These are phyloP conservation scores for Dendrophyllia cribrosa DNA, from an alignment of 64 coral and sea anemone genomes.

Conservation along the genomic window DNA sequence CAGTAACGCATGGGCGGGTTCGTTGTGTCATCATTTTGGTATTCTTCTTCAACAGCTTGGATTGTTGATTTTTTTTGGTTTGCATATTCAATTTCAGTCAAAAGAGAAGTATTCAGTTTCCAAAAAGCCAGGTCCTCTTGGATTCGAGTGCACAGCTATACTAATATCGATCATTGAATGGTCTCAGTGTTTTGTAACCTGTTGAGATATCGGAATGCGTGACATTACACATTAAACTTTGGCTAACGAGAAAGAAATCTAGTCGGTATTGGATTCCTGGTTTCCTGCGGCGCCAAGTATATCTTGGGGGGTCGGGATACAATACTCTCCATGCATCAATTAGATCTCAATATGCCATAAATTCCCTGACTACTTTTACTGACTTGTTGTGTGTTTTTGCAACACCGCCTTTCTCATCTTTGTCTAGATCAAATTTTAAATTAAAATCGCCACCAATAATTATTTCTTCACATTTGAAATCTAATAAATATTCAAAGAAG, in stretches of 20 bases:
- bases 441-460: neutral
- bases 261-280: too few relatives aligned
- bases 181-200: constrained; percentile 52
- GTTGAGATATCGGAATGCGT: constrained; percentile 26
- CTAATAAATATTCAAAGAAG: constrained; percentile 6
- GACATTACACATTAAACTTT: too few relatives aligned
- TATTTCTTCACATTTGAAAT: constrained; percentile 25
- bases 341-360: neutral
- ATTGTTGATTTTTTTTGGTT: too few relatives aligned
- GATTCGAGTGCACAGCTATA: constrained; percentile 33
- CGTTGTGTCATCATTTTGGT: too few relatives aligned
- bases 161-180: constrained; percentile 16
- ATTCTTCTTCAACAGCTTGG: too few relatives aligned
- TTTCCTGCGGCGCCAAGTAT: constrained; percentile 20
- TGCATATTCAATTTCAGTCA: too few relatives aligned
- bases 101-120: too few relatives aligned
- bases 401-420: constrained; percentile 5
- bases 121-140: constrained; percentile 59
- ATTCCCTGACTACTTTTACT: neutral
- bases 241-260: too few relatives aligned
- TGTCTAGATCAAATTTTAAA: neutral
- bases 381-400: neutral
- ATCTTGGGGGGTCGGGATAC: neutral
- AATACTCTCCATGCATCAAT: constrained; percentile 11
- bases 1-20: too few relatives aligned